Evolutionary conservation across 2,113 vertebrate genomes (phyloP), one percentile per base, ranked within the genome.

Genomic region (Nothocercus julius): DNA sequence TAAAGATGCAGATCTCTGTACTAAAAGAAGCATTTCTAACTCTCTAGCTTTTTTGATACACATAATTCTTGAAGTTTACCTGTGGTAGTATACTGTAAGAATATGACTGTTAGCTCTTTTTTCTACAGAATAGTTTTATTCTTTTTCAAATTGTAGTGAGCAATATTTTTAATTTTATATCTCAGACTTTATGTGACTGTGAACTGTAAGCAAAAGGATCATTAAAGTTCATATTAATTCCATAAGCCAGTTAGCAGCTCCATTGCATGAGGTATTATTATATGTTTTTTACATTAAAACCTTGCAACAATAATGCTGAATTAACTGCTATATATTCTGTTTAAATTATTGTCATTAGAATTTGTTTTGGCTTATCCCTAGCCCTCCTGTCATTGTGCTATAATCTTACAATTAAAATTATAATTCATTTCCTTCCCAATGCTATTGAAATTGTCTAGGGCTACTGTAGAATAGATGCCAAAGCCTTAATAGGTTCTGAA

Each of bases 401-500:
- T 68, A 82, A 92, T 95, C 80, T 98, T 85, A 96, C 82, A 96
- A 95, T 97, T 97, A 96, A 96, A 98, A 95, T 73, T 81, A 70
- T 94, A 82, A 92, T 93, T 96, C 96, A 89, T 96, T 95, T 96
- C 83, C 69, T 92, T 89, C 53, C 56, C 1, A 2, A 27, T 87
- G 45, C 81, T 96, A 72, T 44, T 97, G 85, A 92, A 96, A 91
- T 79, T 96, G 83, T 42, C 72, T 5, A 4, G 8, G 56, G 3
- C 32, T 70, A 51, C 36, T 58, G 45, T 56, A 58, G 82, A 78
- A 92, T 66, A 69, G 53, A 61, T 88, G 73, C 68, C 93, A 96
- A 87, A 87, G 22, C 17, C 51, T 38, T 95, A 90, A 75, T 30
- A 91, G 87, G 78, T 30, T 91, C 82, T 62, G 82, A 93, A 82